Percentiles rank a stretch among this genome's conserved stretches.
phyloP scores from a whole-genome alignment of 1,140 invertebrate genomes.

The Amphibalanus amphitrite region DNA sequence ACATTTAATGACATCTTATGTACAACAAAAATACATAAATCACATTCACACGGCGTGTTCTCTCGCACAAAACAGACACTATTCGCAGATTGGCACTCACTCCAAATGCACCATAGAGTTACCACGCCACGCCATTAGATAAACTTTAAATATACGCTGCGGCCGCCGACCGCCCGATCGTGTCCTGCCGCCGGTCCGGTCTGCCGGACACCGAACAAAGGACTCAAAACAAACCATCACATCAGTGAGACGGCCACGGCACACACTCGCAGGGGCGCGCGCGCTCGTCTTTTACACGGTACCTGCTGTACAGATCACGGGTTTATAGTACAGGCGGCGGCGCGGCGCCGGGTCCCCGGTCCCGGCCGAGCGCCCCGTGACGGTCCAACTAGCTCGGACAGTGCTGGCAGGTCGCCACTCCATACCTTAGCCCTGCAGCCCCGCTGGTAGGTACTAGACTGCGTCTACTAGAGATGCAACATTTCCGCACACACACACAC shows the following conservation, averaged over 20 bases:
- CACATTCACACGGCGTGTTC: not conserved
- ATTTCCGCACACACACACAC: too few species aligned
- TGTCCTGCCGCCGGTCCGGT: too few species aligned
- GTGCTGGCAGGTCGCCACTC: too few species aligned
- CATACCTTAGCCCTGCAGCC: too few species aligned
- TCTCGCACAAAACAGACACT: not conserved
- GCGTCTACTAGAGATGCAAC: too few species aligned
- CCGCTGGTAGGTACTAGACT: too few species aligned
- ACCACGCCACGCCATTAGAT: not conserved
- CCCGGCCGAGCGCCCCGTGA: not conserved
- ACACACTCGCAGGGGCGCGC: too few species aligned
- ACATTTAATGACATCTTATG: not conserved
- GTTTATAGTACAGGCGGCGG: not conserved
- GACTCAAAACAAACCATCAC: not conserved
- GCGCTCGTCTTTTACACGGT: too few species aligned
- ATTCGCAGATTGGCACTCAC: not conserved
- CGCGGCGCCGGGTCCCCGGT: not conserved
- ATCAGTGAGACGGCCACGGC: not conserved
- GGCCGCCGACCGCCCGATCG: not conserved
- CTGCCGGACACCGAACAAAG: not conserved
- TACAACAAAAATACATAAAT: conserved; percentile 1
- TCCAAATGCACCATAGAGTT: not conserved
- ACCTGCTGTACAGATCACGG: not conserved
- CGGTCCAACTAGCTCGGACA: not conserved
- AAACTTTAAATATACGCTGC: not conserved